Percentiles rank a stretch among this genome's conserved stretches.
These are phyloP conservation scores for Merluccius polli DNA, from an alignment of 2,797 vertebrate genomes.

Conservation along the genomic window DNA sequence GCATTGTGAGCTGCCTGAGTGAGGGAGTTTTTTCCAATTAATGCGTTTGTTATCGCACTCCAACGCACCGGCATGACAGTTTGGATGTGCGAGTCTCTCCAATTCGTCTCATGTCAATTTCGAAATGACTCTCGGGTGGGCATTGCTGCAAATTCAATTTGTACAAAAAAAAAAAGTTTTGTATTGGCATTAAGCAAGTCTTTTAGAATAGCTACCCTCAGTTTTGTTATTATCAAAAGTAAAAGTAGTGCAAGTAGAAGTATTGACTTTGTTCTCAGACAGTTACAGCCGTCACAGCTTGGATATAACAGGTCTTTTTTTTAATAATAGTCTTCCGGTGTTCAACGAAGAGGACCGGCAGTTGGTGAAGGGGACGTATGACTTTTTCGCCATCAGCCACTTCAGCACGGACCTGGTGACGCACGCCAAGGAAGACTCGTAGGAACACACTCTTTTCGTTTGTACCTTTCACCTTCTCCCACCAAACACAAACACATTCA, in stretches of 20 bases:
- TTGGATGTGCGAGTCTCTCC: too few species aligned
- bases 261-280: not conserved
- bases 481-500: too few species aligned
- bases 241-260: not conserved
- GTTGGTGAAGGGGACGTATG: slow-evolving; percentile 84
- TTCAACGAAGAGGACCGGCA: slow-evolving; percentile 82
- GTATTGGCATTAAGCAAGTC: not conserved
- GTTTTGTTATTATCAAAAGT: too few species aligned
- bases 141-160: too few species aligned
- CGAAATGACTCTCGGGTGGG: too few species aligned
- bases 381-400: slow-evolving; percentile 94
- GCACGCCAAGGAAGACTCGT: slow-evolving; percentile 83
- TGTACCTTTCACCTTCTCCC: not conserved
- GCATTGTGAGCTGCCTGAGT: not conserved
- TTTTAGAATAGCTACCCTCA: not conserved
- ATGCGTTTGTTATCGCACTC: too few species aligned
- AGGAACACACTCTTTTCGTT: slow-evolving; percentile 14
- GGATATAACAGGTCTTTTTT: not conserved
- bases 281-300: not conserved
- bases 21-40: too few species aligned
- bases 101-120: too few species aligned
- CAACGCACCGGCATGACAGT: too few species aligned
- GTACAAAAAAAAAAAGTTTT: too few species aligned
- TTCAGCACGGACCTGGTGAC: slow-evolving; percentile 89
- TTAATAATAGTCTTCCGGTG: slow-evolving; percentile 73